A percentile compares a stretch with the other conserved stretches of the same genome.
These are phyloP conservation scores for Zeugodacus cucurbitae DNA, from an alignment of 1,140 invertebrate genomes.

Conservation along the genomic window DNA sequence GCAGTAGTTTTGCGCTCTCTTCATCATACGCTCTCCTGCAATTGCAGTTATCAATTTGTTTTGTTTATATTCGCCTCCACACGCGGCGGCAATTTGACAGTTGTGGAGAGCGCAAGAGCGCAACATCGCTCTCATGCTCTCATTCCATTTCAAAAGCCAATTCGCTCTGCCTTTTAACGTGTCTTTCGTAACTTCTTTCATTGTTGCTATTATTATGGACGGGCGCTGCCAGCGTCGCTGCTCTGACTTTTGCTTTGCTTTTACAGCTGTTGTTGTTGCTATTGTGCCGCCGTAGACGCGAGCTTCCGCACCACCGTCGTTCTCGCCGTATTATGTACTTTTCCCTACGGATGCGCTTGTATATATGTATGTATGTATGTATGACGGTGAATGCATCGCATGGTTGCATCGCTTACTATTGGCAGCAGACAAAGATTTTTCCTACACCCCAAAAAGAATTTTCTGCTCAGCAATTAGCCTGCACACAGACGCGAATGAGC, in stretches of 20 bases:
- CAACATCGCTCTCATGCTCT: background rate
- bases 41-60: background rate
- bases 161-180: background rate
- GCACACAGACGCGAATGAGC: background rate
- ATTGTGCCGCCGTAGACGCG: background rate
- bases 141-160: background rate
- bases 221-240: background rate
- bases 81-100: conserved; percentile 16
- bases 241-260: background rate
- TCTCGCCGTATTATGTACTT: background rate
- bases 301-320: background rate
- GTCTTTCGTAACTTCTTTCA: background rate
- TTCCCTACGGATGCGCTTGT: background rate
- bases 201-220: background rate
- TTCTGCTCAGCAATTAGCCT: background rate
- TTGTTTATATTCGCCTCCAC: background rate
- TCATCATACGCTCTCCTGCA: background rate
- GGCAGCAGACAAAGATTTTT: background rate
- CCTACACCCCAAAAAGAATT: background rate
- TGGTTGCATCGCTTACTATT: background rate
- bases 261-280: background rate
- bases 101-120: background rate
- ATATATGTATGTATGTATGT: background rate
- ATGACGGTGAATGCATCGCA: background rate
- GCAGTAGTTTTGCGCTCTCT: background rate